Percentiles rank a stretch among this genome's conserved stretches.
Evolutionary conservation across 2,888 invertebrate genomes (phyloP).

Genomic region (Odontocerum albicorne): DNA sequence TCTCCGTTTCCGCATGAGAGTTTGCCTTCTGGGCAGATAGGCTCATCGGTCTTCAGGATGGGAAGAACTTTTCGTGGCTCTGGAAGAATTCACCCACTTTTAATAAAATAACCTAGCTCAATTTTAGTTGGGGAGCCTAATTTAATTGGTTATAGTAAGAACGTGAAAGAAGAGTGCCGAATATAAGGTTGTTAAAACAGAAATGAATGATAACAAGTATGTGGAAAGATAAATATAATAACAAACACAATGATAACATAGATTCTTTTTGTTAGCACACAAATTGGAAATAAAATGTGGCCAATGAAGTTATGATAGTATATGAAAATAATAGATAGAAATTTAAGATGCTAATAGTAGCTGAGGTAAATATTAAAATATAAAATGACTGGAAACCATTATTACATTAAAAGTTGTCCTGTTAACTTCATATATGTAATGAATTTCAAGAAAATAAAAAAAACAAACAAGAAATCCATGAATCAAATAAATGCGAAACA

Average conservation of each 20-base stretch:
- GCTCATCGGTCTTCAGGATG: conserved; percentile 90
- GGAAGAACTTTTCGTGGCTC: conserved; percentile 89
- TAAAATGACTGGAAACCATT: no score
- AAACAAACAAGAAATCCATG: no score
- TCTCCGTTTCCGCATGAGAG: conserved; percentile 90
- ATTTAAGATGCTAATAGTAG: no score
- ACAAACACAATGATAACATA: conserved; percentile 14
- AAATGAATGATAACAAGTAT: conserved; percentile 10
- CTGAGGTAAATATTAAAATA: no score
- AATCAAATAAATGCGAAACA: no score
- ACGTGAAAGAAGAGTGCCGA: conserved; percentile 21
- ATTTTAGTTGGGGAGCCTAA: conserved; percentile 1
- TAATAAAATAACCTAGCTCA: background rate
- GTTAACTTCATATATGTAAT: no score
- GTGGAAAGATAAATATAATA: conserved; percentile 24
- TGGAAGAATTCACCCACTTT: conserved; percentile 42
- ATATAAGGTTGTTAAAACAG: conserved; percentile 28
- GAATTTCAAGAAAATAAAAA: no score
- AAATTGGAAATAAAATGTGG: conserved; percentile 9
- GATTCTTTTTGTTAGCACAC: conserved; percentile 26
- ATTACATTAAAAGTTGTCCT: no score
- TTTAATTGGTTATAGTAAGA: conserved; percentile 28
- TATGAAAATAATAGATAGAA: no score
- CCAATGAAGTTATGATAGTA: no score
- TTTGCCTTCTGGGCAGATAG: conserved; percentile 88